A percentile compares a stretch with the other conserved stretches of the same genome.
phyloP scores from a whole-genome alignment of 2,888 invertebrate species.

The Coelinius sp. region DNA sequence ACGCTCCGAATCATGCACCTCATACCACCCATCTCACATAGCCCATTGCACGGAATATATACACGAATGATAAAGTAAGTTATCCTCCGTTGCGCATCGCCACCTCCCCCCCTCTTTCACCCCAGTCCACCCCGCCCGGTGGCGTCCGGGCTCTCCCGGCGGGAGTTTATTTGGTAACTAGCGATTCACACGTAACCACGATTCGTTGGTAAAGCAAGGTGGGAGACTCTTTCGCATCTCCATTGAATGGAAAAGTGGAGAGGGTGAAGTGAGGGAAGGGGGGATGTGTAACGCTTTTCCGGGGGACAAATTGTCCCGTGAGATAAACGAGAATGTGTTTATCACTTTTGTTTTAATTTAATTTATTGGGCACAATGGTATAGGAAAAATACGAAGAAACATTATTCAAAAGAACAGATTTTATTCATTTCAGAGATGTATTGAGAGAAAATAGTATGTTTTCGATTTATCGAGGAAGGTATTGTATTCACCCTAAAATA shows the following conservation, averaged over 20 bases:
- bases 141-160: conserved; percentile 6
- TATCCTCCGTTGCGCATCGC: conserved; percentile 26
- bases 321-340: too few relatives aligned
- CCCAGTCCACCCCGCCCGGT: conserved; percentile 35
- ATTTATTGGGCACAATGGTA: too few relatives aligned
- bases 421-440: too few relatives aligned
- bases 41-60: conserved; percentile 6
- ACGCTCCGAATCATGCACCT: conserved; percentile 64
- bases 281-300: background rate
- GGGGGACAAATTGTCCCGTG: too few relatives aligned
- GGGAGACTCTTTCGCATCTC: conserved; percentile 18
- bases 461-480: too few relatives aligned
- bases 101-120: conserved; percentile 43
- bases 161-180: conserved; percentile 62
- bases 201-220: conserved; percentile 44
- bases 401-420: too few relatives aligned
- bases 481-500: too few relatives aligned
- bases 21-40: conserved; percentile 37
- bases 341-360: too few relatives aligned
- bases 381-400: too few relatives aligned
- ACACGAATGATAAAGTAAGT: conserved; percentile 38
- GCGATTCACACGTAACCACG: conserved; percentile 62
- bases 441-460: too few relatives aligned
- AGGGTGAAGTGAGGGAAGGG: background rate
- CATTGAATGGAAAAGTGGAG: background rate